Percentiles rank a stretch among this genome's conserved stretches.
phyloP scores from a whole-genome alignment of 2,888 invertebrate species.

The Tribolium freemani region DNA sequence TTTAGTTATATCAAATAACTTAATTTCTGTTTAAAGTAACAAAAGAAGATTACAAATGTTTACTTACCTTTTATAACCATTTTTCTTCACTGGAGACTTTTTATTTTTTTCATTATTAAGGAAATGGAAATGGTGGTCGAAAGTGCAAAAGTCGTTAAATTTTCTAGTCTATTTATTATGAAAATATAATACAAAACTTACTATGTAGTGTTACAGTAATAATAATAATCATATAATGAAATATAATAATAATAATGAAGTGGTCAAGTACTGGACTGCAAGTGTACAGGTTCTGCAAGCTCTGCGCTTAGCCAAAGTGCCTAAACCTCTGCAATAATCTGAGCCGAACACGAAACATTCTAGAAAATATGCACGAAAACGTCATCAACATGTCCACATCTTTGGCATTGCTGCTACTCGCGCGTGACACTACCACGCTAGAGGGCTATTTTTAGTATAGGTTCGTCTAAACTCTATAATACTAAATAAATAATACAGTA shows the following conservation, averaged over 20 bases:
- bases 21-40: no score
- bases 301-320: conserved; percentile 56
- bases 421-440: conserved; percentile 61
- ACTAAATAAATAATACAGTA: conserved; percentile 64
- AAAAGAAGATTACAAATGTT: no score
- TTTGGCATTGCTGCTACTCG: conserved; percentile 63
- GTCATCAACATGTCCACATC: conserved; percentile 38
- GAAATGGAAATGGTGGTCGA: not conserved
- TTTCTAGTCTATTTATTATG: conserved; percentile 71
- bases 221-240: conserved; percentile 56
- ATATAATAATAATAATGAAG: conserved; percentile 61
- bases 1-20: no score
- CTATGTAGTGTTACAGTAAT: conserved; percentile 67
- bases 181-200: conserved; percentile 71
- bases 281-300: conserved; percentile 66
- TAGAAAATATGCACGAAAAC: conserved; percentile 12
- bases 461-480: conserved; percentile 56
- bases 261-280: conserved; percentile 69
- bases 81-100: no score
- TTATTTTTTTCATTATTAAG: not conserved
- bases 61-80: not conserved
- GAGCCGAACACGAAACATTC: conserved; percentile 20
- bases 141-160: conserved; percentile 40
- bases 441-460: conserved; percentile 59
- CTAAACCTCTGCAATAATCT: conserved; percentile 15